phyloP scores from a whole-genome alignment of 1,140 invertebrate species.

The Pseudobourletiella spinata region DNA sequence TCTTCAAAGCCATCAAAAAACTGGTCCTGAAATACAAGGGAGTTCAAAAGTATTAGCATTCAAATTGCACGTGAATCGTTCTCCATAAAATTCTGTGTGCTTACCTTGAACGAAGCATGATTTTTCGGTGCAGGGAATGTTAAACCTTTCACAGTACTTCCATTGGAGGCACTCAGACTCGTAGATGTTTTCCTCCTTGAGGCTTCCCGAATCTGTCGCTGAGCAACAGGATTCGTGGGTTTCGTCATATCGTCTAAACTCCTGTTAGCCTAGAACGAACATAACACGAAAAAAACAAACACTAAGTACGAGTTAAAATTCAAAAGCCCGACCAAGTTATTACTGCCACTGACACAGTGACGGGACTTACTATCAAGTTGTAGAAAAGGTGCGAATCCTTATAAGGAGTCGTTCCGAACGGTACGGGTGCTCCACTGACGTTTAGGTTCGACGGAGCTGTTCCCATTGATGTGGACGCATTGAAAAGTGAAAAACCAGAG shows the following conservation, averaged over 20 bases:
- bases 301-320: too few species aligned
- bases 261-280: conserved; percentile 45
- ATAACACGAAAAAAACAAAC: background rate
- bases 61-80: background rate
- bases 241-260: conserved; percentile 62
- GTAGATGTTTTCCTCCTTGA: conserved; percentile 23
- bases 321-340: too few species aligned
- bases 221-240: conserved; percentile 58
- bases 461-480: conserved; percentile 29
- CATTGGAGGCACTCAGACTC: conserved; percentile 2
- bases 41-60: background rate
- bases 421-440: conserved; percentile 52
- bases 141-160: conserved; percentile 17
- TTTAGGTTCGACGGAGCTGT: background rate
- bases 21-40: conserved; percentile 23
- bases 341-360: background rate
- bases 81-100: background rate
- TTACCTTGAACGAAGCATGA: conserved; percentile 21
- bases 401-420: conserved; percentile 61
- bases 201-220: conserved; percentile 50
- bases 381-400: conserved; percentile 68
- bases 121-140: conserved; percentile 22
- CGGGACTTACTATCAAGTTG: conserved; percentile 53
- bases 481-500: conserved; percentile 37
- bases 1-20: conserved; percentile 51